These are phyloP conservation scores for Pogoniulus pusillus DNA, from an alignment of 2,797 vertebrate species.

Conservation along the genomic window DNA sequence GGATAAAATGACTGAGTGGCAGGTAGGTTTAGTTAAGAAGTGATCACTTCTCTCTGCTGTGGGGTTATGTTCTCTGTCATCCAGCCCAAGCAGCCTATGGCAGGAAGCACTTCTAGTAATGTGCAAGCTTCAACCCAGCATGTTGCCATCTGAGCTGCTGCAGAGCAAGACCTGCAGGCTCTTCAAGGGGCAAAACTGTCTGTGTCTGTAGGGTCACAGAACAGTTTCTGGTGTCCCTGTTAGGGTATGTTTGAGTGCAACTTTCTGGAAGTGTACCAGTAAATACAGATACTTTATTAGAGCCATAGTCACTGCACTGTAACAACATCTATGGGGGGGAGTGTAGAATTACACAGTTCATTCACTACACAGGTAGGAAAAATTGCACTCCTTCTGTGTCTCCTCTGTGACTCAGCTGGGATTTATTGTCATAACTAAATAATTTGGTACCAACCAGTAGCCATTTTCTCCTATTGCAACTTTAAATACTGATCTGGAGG, in stretches of 20 bases:
- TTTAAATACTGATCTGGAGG: neutral
- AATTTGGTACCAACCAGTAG: conserved; percentile 3
- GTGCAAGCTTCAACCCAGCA: rapidly evolving
- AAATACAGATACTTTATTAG: neutral
- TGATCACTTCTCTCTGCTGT: neutral
- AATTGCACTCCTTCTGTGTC: conserved; percentile 8
- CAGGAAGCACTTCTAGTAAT: neutral
- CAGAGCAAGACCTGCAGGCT: rapidly evolving
- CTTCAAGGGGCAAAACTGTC: neutral
- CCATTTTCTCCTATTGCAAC: conserved; percentile 4
- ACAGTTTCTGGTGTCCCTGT: neutral
- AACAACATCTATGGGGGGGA: neutral
- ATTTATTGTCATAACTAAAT: conserved; percentile 32
- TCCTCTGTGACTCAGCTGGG: conserved; percentile 18
- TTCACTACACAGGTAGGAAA: conserved; percentile 18
- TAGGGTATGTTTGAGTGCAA: neutral
- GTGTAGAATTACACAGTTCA: neutral
- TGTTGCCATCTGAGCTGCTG: neutral
- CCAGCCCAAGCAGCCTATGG: neutral
- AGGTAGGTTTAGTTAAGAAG: neutral
- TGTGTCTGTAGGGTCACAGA: neutral
- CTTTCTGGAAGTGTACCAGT: neutral
- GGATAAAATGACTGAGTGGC: neutral
- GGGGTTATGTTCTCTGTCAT: neutral
- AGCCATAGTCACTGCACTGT: neutral